Evolutionary conservation across 2,797 vertebrate genomes (phyloP).

Genomic region (Clarias fuscus): DNA sequence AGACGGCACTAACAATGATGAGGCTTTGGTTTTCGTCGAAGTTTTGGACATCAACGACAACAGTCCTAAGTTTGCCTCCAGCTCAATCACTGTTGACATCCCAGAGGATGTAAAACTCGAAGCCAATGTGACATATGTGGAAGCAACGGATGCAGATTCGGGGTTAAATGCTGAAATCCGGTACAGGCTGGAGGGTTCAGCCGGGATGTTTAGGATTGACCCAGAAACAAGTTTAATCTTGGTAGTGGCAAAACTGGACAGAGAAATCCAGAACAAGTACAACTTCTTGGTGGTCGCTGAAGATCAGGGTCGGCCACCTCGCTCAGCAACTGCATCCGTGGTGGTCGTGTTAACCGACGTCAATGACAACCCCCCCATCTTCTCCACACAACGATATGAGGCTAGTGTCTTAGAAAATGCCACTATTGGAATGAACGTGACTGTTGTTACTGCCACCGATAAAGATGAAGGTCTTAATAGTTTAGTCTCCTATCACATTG

Average conservation of each 20-base stretch:
- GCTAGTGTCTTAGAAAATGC: constrained; percentile 60
- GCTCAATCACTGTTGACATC: constrained; percentile 32
- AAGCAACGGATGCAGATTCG: constrained; percentile 69
- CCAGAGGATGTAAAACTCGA: constrained; percentile 57
- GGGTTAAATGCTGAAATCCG: constrained; percentile 73
- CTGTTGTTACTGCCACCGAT: constrained; percentile 67
- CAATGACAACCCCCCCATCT: constrained; percentile 74
- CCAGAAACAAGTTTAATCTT: constrained; percentile 65
- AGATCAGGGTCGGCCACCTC: constrained; percentile 74
- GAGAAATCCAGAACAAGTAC: constrained; percentile 69
- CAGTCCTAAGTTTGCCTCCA: constrained; percentile 65
- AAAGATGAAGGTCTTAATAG: constrained; percentile 69
- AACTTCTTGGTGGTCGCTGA: constrained; percentile 70
- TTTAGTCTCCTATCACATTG: constrained; percentile 64
- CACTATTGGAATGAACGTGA: constrained; percentile 47
- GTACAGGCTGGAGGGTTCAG: constrained; percentile 70
- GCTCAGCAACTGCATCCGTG: constrained; percentile 61
- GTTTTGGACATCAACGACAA: constrained; percentile 80
- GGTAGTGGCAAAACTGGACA: constrained; percentile 66
- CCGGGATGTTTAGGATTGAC: constrained; percentile 69
- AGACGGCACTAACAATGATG: constrained; percentile 64
- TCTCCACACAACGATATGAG: constrained; percentile 61
- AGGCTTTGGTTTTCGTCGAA: constrained; percentile 63
- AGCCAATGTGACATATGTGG: constrained; percentile 38
- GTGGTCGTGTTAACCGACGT: constrained; percentile 63